phyloP scores from a whole-genome alignment of 2,888 invertebrate species.

The Calameuta filiformis region DNA sequence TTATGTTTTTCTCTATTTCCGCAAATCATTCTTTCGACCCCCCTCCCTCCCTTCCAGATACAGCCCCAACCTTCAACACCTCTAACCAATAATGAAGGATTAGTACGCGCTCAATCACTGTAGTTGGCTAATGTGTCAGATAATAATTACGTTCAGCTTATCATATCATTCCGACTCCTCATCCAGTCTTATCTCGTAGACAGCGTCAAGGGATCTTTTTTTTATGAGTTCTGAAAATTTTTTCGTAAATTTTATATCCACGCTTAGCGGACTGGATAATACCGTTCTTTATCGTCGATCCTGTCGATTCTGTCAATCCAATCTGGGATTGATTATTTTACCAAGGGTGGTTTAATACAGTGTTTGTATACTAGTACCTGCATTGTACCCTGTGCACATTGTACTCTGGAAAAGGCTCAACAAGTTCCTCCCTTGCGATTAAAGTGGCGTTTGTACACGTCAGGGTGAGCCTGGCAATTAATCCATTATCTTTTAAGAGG shows the following conservation, averaged over 20 bases:
- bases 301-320: neutral
- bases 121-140: neutral
- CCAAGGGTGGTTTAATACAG: neutral
- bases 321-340: neutral
- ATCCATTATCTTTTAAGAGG: conserved; percentile 6
- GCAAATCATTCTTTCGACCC: neutral
- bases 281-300: neutral
- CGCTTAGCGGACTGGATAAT: neutral
- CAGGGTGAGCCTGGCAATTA: neutral
- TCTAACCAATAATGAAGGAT: conserved; percentile 25
- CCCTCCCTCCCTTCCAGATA: too few relatives aligned
- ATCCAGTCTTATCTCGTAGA: neutral
- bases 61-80: neutral
- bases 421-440: conserved; percentile 34
- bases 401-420: conserved; percentile 32
- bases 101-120: conserved; percentile 33
- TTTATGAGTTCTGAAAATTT: neutral
- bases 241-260: neutral
- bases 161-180: neutral
- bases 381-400: conserved; percentile 25
- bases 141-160: neutral
- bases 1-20: neutral
- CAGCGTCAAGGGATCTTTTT: neutral
- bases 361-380: conserved; percentile 27
- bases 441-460: conserved; percentile 10